Conservation (phyloP, 2,797 vertebrate genomes). For the Catostomus latipinnis region DNA sequence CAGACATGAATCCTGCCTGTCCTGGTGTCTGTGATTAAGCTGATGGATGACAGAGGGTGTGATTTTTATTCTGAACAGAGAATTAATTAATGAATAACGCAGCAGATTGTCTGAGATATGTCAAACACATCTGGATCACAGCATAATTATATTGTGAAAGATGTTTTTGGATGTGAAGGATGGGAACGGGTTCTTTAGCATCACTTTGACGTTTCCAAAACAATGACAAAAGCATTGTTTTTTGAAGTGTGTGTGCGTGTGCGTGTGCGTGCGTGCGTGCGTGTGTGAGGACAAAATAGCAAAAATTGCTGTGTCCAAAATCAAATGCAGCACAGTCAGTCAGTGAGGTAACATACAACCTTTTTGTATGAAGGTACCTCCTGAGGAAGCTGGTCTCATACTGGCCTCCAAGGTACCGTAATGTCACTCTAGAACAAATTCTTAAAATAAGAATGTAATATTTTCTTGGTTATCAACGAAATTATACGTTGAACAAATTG, state of each 20-base stretch:
- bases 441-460: no score
- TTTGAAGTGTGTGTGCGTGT: neutral
- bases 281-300: no score
- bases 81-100: slow-evolving; percentile 49
- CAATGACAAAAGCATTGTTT: neutral
- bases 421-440: no score
- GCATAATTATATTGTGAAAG: neutral
- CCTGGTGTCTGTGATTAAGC: slow-evolving; percentile 54
- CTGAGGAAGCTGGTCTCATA: no score
- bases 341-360: no score
- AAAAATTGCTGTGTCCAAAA: no score
- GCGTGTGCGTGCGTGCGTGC: no score
- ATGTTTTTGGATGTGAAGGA: neutral
- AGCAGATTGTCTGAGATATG: slow-evolving; percentile 18
- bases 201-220: neutral
- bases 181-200: neutral
- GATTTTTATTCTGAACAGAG: slow-evolving; percentile 47
- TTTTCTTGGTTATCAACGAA: no score
- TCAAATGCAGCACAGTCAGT: no score
- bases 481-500: no score
- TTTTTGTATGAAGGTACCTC: no score
- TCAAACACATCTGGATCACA: slow-evolving; percentile 23
- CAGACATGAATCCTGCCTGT: slow-evolving; percentile 28
- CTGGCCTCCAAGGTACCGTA: no score
- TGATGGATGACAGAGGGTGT: slow-evolving; percentile 51